Percentiles rank a stretch among this genome's conserved stretches.
phyloP scores from a whole-genome alignment of 2,797 vertebrate species.

The Chloroceryle amazona region DNA sequence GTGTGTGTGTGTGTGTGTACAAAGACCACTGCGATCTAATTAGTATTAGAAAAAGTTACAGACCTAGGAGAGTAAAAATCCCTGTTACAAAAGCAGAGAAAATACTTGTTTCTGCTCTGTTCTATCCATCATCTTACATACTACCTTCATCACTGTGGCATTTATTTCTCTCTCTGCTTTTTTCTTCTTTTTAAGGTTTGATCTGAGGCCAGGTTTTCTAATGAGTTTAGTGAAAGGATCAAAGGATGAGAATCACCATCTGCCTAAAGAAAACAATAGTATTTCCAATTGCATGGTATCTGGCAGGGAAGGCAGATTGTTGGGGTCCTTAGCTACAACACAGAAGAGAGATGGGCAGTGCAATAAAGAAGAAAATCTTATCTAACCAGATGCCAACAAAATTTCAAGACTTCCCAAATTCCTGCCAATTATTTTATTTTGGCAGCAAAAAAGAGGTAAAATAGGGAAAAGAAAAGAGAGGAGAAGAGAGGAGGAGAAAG shows the following conservation, averaged over 20 bases:
- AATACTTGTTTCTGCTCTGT: neutral
- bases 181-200: conserved; percentile 48
- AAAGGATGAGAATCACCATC: conserved; percentile 65
- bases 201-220: conserved; percentile 71
- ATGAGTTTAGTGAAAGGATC: conserved; percentile 72
- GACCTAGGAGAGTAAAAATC: neutral
- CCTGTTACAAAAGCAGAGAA: neutral
- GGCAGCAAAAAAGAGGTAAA: neutral
- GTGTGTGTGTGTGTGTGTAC: rapidly evolving
- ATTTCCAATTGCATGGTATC: conserved; percentile 59
- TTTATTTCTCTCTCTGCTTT: conserved; percentile 17
- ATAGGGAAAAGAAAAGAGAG: neutral
- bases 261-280: conserved; percentile 71
- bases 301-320: conserved; percentile 20
- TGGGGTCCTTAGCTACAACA: conserved; percentile 20
- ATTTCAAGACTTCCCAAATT: neutral
- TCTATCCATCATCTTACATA: neutral
- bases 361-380: neutral
- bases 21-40: neutral
- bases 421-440: neutral
- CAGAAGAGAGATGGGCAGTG: neutral
- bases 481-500: neutral
- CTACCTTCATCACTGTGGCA: neutral
- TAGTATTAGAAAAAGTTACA: neutral
- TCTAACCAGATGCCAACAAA: neutral